Evolutionary conservation across 2,888 invertebrate genomes (phyloP), one percentile per base, ranked within the genome.

Genomic region (Cataglyphis rosenhaueri): DNA sequence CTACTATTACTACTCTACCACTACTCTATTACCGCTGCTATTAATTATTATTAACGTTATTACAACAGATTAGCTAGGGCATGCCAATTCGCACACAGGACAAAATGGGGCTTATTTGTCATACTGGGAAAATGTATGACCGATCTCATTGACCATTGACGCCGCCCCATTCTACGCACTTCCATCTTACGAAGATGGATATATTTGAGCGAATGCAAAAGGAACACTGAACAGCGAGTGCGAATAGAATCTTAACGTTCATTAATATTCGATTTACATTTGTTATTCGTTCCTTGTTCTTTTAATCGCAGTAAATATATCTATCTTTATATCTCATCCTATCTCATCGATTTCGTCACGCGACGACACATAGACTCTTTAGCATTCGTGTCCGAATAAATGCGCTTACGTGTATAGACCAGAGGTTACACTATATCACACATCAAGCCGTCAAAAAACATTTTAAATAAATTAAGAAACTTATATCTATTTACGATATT

Each of bases 131-230:
- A 85, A 78, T 82, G 93, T 92, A 92, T 90, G 94, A 93, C 91
- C 91, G 94, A 94, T 94, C 94, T 94, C 94, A 94, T 93, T 94
- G 93, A 94, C 92, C 92, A 92, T 91, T 94, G 91, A 93, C 86
- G 88, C 86, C 84, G 87, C 84, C 88, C 88, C 85, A 76, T 84
- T 88, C 85, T 84, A 84, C 84, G 88, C 87, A 91, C 90, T 91
- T 91, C 90, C 91, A 91, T 91, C 90, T 88, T 84, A 85, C 87
- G 81, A 52, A 76, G 52, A 0, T 76, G 38, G 65, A 65, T 76
- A 65, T 76, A 65, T 38, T 15, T 12, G 18, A 76, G 52, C 25
- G 38, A 64, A 64, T 25, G 21, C 1, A 29, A 12, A 41, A 25
- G 6, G n/a, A 73, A 70, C 21, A 10, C 15, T 1, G 59, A 74